These are phyloP conservation scores for Mormyrus proboscirostris DNA, from an alignment of 2,797 vertebrate species.

Conservation along the genomic window DNA sequence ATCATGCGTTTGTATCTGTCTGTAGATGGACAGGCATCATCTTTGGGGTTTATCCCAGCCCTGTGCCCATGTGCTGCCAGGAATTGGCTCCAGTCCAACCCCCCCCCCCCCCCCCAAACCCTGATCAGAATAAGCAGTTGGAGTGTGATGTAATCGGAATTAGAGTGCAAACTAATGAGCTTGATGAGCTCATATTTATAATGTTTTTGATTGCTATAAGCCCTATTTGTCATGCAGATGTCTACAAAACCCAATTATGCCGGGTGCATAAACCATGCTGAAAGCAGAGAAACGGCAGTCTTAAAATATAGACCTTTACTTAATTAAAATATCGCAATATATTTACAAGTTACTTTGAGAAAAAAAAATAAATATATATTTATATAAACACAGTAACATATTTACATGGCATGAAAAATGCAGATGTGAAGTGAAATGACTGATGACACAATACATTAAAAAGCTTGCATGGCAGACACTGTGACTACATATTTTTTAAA, in stretches of 20 bases:
- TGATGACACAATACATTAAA: background rate
- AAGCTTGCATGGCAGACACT: background rate
- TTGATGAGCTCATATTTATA: background rate
- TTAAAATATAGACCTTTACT: slow-evolving; percentile 43
- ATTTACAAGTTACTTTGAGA: slow-evolving; percentile 33
- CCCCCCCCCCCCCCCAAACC: background rate
- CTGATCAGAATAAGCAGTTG: background rate
- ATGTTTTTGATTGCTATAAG: background rate
- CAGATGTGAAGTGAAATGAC: background rate
- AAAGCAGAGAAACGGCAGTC: background rate
- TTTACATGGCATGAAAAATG: background rate
- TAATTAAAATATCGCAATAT: slow-evolving; percentile 19
- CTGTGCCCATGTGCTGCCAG: background rate
- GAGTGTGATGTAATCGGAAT: background rate
- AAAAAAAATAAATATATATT: slow-evolving; percentile 37
- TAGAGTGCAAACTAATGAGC: background rate
- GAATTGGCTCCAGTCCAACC: background rate
- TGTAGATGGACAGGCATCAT: background rate
- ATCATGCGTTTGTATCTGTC: background rate
- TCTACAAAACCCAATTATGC: background rate
- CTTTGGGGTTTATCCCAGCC: background rate
- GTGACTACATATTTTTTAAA: background rate
- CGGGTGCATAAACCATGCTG: background rate
- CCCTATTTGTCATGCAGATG: background rate
- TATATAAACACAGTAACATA: slow-evolving; percentile 9